These are phyloP conservation scores for Lamellibrachia columna DNA, from an alignment of 2,888 invertebrate species.

Conservation along the genomic window DNA sequence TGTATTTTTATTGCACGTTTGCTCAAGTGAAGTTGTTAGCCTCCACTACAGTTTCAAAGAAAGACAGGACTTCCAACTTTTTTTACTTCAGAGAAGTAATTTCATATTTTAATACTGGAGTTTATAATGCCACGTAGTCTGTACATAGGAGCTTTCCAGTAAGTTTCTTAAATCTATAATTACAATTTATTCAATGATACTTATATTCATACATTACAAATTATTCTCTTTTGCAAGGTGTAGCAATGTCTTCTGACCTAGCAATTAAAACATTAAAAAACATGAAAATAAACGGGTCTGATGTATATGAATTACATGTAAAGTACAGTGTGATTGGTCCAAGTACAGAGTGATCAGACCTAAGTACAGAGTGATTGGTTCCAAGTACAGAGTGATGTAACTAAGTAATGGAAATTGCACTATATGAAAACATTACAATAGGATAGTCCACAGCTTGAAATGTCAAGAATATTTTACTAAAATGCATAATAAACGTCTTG, in stretches of 20 bases:
- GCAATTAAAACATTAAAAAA: neutral
- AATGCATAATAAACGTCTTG: neutral
- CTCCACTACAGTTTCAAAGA: neutral
- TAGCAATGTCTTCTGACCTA: too few species aligned
- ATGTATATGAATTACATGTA: neutral
- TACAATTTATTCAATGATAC: too few species aligned
- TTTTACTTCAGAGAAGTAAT: neutral
- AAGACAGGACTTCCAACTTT: neutral
- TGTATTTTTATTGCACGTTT: neutral
- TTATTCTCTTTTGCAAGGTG: too few species aligned
- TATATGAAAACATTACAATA: too few species aligned
- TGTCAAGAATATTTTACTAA: too few species aligned
- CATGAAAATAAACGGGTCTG: neutral
- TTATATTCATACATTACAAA: too few species aligned
- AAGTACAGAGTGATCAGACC: too few species aligned
- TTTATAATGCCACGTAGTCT: neutral
- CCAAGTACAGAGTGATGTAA: too few species aligned
- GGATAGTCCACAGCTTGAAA: too few species aligned
- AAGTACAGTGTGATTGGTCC: too few species aligned
- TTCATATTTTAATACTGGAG: neutral
- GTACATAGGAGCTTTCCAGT: conserved; percentile 10
- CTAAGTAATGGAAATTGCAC: too few species aligned
- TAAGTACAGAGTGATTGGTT: too few species aligned
- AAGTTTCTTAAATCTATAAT: neutral
- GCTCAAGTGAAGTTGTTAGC: neutral